Conservation (phyloP, 1,140 invertebrate species). For the Ceratosolen fusciceps region DNA sequence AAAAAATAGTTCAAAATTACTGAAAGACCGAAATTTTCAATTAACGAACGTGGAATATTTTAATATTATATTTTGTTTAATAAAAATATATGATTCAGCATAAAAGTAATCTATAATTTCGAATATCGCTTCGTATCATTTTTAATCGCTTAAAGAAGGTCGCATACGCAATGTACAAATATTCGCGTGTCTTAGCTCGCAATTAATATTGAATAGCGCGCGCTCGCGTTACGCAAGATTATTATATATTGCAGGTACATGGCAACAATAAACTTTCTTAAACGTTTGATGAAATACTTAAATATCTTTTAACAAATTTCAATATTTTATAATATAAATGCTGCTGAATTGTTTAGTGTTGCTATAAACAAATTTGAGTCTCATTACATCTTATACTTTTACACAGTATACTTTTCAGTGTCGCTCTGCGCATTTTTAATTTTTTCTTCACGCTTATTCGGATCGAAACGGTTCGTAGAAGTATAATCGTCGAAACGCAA, state of each 20-base stretch:
- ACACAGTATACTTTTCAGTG: constrained; percentile 54
- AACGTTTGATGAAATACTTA: background rate
- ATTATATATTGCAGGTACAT: background rate
- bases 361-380: constrained; percentile 22
- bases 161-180: constrained; percentile 42
- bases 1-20: background rate
- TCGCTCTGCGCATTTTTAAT: constrained; percentile 58
- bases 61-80: background rate
- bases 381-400: constrained; percentile 70
- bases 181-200: constrained; percentile 36
- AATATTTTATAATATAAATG: background rate
- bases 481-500: constrained; percentile 46
- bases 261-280: constrained; percentile 37
- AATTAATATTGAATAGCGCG: constrained; percentile 10
- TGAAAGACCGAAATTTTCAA: background rate
- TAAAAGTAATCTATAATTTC: constrained; percentile 5
- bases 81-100: background rate
- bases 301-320: background rate
- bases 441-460: constrained; percentile 56
- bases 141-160: constrained; percentile 29
- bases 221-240: constrained; percentile 29
- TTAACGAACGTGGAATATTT: background rate
- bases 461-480: constrained; percentile 45
- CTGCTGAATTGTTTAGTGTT: constrained; percentile 16
- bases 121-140: constrained; percentile 21